phyloP scores from a whole-genome alignment of 2,113 vertebrate species.

The Mormyrus iriodes region DNA sequence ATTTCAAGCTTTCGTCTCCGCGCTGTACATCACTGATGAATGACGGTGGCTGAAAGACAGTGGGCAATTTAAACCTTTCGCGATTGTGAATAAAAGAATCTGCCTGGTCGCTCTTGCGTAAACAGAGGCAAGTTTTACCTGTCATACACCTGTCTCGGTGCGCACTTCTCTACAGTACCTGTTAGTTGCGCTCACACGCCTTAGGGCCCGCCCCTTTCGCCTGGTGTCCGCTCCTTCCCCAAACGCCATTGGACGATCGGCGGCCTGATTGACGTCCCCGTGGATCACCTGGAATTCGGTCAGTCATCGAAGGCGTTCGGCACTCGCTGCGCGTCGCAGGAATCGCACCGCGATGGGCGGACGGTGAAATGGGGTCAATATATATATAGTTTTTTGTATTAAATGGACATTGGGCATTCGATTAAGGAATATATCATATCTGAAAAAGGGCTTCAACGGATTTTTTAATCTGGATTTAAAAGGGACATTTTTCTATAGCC shows the following conservation, averaged over 20 bases:
- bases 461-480: slow-evolving; percentile 16
- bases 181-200: slow-evolving; percentile 37
- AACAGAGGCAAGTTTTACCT: slow-evolving; percentile 34
- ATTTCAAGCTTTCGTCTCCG: not conserved
- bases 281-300: slow-evolving; percentile 61
- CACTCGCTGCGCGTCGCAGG: slow-evolving; percentile 28
- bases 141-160: slow-evolving; percentile 51
- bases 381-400: slow-evolving; percentile 31
- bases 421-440: not conserved
- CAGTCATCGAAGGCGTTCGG: slow-evolving; percentile 45
- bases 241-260: slow-evolving; percentile 49
- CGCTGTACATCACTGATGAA: not conserved
- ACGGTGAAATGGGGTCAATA: slow-evolving; percentile 48
- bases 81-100: not conserved
- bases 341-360: slow-evolving; percentile 54
- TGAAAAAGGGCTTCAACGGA: not conserved
- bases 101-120: not conserved
- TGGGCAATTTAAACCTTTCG: not conserved
- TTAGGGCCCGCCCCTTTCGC: slow-evolving; percentile 48
- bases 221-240: not conserved
- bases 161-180: slow-evolving; percentile 44
- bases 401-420: slow-evolving; percentile 19
- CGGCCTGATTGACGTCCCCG: slow-evolving; percentile 44
- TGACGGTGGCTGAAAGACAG: not conserved
- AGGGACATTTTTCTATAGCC: slow-evolving; percentile 29